These are phyloP conservation scores for Columba guinea DNA, from an alignment of 2,797 vertebrate genomes.

Conservation along the genomic window DNA sequence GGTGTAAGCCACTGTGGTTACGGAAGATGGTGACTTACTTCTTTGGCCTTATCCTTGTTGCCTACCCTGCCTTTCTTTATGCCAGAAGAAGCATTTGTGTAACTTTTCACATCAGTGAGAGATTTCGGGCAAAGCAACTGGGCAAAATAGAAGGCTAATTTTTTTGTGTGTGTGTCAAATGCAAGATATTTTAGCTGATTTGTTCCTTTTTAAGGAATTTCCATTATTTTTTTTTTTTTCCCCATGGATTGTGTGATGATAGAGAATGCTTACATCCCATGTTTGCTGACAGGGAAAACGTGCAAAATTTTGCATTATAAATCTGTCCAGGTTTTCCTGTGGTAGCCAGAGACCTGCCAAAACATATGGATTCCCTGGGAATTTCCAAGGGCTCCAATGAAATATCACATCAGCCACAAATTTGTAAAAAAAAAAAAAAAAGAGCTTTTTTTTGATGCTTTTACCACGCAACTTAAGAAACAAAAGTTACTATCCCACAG, in stretches of 20 bases:
- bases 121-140: background rate
- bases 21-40: slow-evolving; percentile 15
- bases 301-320: background rate
- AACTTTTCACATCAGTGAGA: background rate
- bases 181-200: background rate
- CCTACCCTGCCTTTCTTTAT: background rate
- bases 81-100: background rate
- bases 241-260: background rate
- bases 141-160: background rate
- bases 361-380: background rate
- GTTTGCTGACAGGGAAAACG: background rate
- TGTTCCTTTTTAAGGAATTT: background rate
- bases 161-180: background rate
- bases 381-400: background rate
- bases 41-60: background rate
- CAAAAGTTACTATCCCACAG: background rate
- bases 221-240: background rate
- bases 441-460: background rate
- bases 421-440: background rate
- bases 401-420: background rate
- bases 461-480: background rate
- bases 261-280: background rate
- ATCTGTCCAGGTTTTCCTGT: background rate
- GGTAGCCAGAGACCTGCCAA: background rate
- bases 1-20: background rate